Conservation (phyloP, 2,113 vertebrate species). For the Takifugu bimaculatus region DNA sequence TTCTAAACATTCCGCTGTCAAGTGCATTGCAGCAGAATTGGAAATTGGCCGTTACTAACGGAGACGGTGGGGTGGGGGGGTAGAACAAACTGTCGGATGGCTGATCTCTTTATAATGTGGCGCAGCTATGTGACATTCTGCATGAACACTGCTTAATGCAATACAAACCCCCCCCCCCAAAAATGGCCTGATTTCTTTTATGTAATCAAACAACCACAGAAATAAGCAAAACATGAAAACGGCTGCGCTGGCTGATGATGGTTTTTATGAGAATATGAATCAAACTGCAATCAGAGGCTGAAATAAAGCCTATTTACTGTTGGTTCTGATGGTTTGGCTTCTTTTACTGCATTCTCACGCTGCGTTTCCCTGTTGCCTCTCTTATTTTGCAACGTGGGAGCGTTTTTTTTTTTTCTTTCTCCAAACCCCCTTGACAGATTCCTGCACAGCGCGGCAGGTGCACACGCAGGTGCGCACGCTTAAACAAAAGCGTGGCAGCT, state of each 20-base stretch:
- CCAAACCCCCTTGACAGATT: too few species aligned
- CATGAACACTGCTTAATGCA: conserved; percentile 19
- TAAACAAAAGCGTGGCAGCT: too few species aligned
- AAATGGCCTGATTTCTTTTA: conserved; percentile 17
- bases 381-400: conserved; percentile 2
- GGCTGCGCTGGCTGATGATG: conserved; percentile 14
- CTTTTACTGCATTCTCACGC: not conserved
- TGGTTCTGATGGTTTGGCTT: conserved; percentile 3
- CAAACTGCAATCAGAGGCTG: conserved; percentile 9
- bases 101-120: conserved; percentile 14
- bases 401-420: not conserved
- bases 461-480: too few species aligned
- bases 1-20: conserved; percentile 43
- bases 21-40: conserved; percentile 27
- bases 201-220: conserved; percentile 26
- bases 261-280: conserved; percentile 27
- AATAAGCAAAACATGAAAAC: conserved; percentile 35
- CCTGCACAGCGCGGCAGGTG: too few species aligned
- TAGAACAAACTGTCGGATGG: not conserved
- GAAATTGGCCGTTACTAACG: conserved; percentile 48
- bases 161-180: conserved; percentile 2
- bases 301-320: conserved; percentile 27
- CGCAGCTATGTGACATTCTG: conserved; percentile 26
- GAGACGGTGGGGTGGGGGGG: not conserved
- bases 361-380: not conserved